phyloP scores from a whole-genome alignment of 2,888 invertebrate species.

The Noctua comes region DNA sequence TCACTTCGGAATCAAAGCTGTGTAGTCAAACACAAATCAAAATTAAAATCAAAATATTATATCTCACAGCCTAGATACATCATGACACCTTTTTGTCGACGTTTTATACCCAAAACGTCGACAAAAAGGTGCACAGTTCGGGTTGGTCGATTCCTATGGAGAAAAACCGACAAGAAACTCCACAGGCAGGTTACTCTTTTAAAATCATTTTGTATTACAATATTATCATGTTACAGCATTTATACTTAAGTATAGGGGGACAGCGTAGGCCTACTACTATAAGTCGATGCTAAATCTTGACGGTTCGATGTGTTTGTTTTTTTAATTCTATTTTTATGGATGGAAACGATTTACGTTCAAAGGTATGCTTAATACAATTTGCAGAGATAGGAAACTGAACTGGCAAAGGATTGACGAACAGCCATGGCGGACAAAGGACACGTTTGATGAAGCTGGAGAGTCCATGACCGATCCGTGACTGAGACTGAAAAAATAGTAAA shows the following conservation, averaged over 20 bases:
- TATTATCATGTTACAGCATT: no score
- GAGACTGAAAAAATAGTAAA: not conserved
- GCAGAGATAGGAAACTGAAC: not conserved
- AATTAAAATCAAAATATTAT: not conserved
- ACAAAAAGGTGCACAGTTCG: no score
- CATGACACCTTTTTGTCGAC: no score
- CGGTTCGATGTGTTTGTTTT: not conserved
- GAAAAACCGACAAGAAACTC: no score
- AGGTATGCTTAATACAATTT: not conserved
- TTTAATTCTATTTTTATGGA: not conserved
- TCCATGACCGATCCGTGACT: not conserved
- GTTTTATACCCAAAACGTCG: no score
- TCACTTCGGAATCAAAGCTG: not conserved
- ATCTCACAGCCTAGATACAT: no score
- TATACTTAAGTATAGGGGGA: no score
- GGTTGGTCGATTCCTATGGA: no score
- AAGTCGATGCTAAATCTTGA: not conserved
- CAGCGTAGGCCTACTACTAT: no score
- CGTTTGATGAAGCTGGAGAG: not conserved
- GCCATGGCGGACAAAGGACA: conserved; percentile 1
- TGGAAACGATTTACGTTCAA: not conserved
- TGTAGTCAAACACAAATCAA: conserved; percentile 18
- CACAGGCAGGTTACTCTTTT: no score
- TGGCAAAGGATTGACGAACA: conserved; percentile 1
- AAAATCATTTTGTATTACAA: no score